Base-by-base conservation (phyloP, 2,113 vertebrate species). In the Forbesichthys agassizii region DNA sequence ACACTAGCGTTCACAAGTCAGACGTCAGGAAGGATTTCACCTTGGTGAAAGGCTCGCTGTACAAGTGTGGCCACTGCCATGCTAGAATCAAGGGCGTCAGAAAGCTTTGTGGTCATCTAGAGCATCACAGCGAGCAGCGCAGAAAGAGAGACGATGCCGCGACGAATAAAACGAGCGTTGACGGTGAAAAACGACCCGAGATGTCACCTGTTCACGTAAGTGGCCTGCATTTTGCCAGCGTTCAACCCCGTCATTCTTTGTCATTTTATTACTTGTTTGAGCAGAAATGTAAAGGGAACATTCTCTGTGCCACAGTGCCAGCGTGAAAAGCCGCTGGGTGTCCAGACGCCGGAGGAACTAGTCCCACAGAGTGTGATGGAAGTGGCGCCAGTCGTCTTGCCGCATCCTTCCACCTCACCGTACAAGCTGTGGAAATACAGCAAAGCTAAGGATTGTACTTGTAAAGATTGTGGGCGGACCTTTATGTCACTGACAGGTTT, bases 401-500 rank as follows among this genome's bases (percentile, higher is more conserved):
- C 55, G 16, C 1, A 79, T 69, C 56, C 70, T 68, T 5, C 16
- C 4, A 11, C 42, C 0, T 71, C 61, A 0, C 53, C 53, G 7
- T 42, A 36, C 0, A 62, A 61, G 2, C 3, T 16, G 56, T 8
- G 4, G 68, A 71, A 27, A 9, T 4, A 61, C 0, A 79, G 79
- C 67, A 66, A 77, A 55, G 61, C 90, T 81, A 90, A 91, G 76
- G 88, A 84, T 78, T 91, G 92, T 85, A 72, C 92, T 59, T 97
- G 96, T 90, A 91, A 82, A 80, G 94, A 89, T 83, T 97, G 96
- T 87, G 88, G 92, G 69, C 89, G 84, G 69, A 89, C 93, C 63
- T 95, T 97, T 89, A 96, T 93, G 92, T 97, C 95, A 78, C 87
- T 95, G 86, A 94, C 93, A 88, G 95, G 95, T 85, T 89, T 98